A percentile compares a stretch with the other conserved stretches of the same genome.
Conservation (phyloP, 2,797 vertebrate genomes). For the Onychomys arenicola region DNA sequence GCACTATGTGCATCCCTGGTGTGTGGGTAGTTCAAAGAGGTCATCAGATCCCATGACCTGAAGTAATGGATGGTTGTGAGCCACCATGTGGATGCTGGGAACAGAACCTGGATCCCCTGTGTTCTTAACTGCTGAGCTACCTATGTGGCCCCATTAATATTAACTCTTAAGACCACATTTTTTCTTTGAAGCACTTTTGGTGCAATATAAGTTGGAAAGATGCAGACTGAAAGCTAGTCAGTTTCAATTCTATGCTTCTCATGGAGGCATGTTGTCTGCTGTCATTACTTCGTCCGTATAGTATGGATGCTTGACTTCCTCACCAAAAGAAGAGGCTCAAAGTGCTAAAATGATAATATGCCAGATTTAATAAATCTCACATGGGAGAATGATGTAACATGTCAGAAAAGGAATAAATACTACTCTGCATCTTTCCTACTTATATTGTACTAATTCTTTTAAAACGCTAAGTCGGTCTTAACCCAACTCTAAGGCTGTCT, state of each 20-base stretch:
- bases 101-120: not conserved
- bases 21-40: too few species aligned
- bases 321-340: not conserved
- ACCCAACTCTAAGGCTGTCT: not conserved
- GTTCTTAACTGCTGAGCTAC: not conserved
- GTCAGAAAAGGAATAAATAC: not conserved
- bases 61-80: too few species aligned
- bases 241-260: not conserved
- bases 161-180: not conserved
- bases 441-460: not conserved
- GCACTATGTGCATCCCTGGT: not conserved
- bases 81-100: not conserved
- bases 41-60: not conserved
- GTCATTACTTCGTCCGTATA: not conserved
- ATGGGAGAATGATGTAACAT: not conserved
- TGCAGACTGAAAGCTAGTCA: not conserved
- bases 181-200: slow-evolving; percentile 37
- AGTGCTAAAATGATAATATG: slow-evolving; percentile 1
- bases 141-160: not conserved
- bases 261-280: not conserved
- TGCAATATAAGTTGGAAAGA: slow-evolving; percentile 14
- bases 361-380: not conserved
- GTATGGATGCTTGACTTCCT: not conserved
- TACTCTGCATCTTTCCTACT: not conserved
- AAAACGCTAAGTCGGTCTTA: not conserved